Evolutionary conservation across 2,888 invertebrate genomes (phyloP).

Genomic region (Oligia fasciuncula): DNA sequence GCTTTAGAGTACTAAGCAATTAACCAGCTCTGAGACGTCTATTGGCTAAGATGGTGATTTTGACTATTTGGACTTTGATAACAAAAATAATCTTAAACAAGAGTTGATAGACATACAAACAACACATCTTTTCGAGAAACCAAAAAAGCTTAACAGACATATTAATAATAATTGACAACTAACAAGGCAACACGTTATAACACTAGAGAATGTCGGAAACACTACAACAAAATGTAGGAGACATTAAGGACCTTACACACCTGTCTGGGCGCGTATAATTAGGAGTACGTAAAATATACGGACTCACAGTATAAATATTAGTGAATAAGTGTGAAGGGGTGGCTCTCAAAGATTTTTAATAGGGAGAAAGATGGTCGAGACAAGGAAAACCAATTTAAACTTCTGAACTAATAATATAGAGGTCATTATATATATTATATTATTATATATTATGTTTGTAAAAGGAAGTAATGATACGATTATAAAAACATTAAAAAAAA

Average conservation of each 20-base stretch:
- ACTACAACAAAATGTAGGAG: constrained; percentile 52
- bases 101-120: not conserved
- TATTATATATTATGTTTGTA: not conserved
- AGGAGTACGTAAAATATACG: constrained; percentile 81
- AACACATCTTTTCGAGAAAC: not conserved
- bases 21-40: not conserved
- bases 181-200: constrained; percentile 52
- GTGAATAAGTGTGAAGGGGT: constrained; percentile 62
- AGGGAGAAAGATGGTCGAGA: not conserved
- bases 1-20: not conserved
- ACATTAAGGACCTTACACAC: constrained; percentile 75
- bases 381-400: not conserved
- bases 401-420: not conserved
- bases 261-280: constrained; percentile 82
- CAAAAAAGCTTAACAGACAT: not conserved
- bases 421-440: not conserved
- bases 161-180: constrained; percentile 56
- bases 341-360: constrained; percentile 70
- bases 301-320: constrained; percentile 76
- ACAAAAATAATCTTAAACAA: not conserved
- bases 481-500: too few species aligned
- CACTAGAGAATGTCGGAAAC: constrained; percentile 35
- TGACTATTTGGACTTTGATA: not conserved
- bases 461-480: not conserved
- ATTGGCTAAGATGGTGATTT: not conserved